Evolutionary conservation across 2,797 vertebrate genomes (phyloP).

Genomic region (Holocentrus rufus): DNA sequence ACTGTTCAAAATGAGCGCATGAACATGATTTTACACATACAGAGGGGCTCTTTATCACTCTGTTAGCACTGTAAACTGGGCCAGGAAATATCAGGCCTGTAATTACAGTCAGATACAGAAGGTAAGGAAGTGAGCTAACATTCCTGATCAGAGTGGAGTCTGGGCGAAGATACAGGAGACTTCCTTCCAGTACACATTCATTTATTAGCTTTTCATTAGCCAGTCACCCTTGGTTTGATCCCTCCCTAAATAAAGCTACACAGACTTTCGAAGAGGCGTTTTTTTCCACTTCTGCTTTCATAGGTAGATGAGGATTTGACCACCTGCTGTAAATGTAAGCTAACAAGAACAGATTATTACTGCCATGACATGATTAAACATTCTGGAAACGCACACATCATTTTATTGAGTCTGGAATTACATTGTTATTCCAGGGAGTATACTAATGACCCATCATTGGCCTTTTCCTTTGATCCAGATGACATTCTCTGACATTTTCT

Average conservation of each 20-base stretch:
- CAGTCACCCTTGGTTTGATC: conserved; percentile 48
- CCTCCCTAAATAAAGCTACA: conserved; percentile 46
- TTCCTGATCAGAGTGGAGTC: conserved; percentile 68
- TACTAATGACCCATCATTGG: conserved; percentile 45
- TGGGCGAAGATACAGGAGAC: conserved; percentile 55
- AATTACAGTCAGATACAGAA: conserved; percentile 77
- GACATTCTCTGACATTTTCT: conserved; percentile 44
- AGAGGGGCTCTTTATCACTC: conserved; percentile 50
- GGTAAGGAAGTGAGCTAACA: conserved; percentile 69
- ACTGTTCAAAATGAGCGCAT: conserved; percentile 50
- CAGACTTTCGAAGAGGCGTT: conserved; percentile 27
- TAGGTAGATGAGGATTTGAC: conserved; percentile 16
- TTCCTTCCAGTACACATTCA: conserved; percentile 56
- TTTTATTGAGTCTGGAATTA: conserved; percentile 28
- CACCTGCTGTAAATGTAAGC: conserved; percentile 8
- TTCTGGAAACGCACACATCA: conserved; percentile 41
- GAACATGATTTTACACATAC: conserved; percentile 25
- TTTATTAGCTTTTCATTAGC: conserved; percentile 73
- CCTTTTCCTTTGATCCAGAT: conserved; percentile 38
- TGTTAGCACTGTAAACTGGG: conserved; percentile 60
- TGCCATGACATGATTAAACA: not conserved
- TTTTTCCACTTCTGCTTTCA: conserved; percentile 19
- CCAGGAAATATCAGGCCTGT: conserved; percentile 75
- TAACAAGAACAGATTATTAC: conserved; percentile 24
- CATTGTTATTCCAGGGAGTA: conserved; percentile 35